These are phyloP conservation scores for Apis cerana DNA, from an alignment of 1,140 invertebrate species.

Conservation along the genomic window DNA sequence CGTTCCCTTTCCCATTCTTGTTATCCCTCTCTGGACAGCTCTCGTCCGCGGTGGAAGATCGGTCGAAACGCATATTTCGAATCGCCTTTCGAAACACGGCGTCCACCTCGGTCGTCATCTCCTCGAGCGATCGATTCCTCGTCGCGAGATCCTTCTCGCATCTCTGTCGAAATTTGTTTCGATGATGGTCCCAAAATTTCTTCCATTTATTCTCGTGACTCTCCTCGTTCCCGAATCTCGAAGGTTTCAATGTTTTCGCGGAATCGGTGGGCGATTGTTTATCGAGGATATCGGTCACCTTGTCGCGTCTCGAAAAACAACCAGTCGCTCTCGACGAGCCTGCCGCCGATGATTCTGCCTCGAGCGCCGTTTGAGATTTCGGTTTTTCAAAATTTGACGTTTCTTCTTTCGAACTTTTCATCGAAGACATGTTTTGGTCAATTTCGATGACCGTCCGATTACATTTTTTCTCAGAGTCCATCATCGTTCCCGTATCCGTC, in stretches of 20 bases:
- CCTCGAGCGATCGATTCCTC: neutral
- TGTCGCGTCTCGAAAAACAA: neutral
- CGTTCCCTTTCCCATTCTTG: too few relatives aligned
- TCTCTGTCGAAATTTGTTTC: conserved; percentile 8
- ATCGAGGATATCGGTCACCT: neutral
- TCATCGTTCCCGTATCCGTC: too few relatives aligned
- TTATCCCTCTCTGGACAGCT: too few relatives aligned
- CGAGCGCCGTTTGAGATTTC: too few relatives aligned
- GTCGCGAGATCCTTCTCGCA: neutral
- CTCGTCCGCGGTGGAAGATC: neutral
- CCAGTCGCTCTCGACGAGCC: neutral
- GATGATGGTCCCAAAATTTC: conserved; percentile 5
- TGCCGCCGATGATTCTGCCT: neutral
- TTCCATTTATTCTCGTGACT: conserved; percentile 29
- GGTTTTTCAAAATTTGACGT: neutral
- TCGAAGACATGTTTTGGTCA: too few relatives aligned
- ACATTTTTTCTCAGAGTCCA: too few relatives aligned
- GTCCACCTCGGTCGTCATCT: neutral
- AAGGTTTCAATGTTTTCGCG: neutral
- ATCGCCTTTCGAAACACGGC: conserved; percentile 1
- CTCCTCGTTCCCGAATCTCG: neutral
- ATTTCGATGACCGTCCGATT: too few relatives aligned
- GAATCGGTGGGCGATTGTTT: neutral
- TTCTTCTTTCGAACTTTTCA: too few relatives aligned
- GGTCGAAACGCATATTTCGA: neutral